Base-by-base conservation (phyloP, 2,888 invertebrate genomes). In the Elmis aenea region DNA sequence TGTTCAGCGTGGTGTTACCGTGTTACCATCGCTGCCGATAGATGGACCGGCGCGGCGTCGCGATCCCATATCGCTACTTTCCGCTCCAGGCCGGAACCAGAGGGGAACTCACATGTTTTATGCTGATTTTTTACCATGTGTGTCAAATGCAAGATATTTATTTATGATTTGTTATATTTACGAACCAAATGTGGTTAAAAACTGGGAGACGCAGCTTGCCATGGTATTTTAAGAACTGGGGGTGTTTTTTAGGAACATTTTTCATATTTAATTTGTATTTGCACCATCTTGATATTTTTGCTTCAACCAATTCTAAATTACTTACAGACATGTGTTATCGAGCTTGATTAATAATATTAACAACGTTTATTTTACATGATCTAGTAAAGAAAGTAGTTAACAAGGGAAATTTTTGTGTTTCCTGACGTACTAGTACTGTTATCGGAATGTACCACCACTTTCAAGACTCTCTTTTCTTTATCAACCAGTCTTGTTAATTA, bases 101-200 rank as follows among this genome's bases (percentile, higher is more conserved):
- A 28, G 25, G 38, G 33, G 33, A 31, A 28, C 23, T 33, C 25
- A 38, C 37, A 42, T 34, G 34, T 42, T 42, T 38, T 42, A 38
- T 27, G 42, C 31, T 27, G 30, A 42, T 45, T 45, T 43, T 41
- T 45, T 32, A 30, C 41, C 37, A 42, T 21, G 26, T 45, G 38
- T 35, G 45, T 45, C 41, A 45, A 45, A 45, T 18, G 32, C 32
- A 26, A 10, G 25, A 42, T 38, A 42, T 41, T 45, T 42, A 38
- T 45, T 45, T 45, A 37, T 37, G 34, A 45, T 45, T 45, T 45
- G 42, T 45, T 28, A 34, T 37, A 34, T 34, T 34, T 34, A 32
- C 12, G 31, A 35, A 30, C 33, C 34, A 42, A 38, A 42, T 34
- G 38, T 38, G 33, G 37, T 31, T 31, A 32, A 30, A 39, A 39